Conservation (phyloP, 64 coral and sea anemone species). For the Montipora efflorescens region DNA sequence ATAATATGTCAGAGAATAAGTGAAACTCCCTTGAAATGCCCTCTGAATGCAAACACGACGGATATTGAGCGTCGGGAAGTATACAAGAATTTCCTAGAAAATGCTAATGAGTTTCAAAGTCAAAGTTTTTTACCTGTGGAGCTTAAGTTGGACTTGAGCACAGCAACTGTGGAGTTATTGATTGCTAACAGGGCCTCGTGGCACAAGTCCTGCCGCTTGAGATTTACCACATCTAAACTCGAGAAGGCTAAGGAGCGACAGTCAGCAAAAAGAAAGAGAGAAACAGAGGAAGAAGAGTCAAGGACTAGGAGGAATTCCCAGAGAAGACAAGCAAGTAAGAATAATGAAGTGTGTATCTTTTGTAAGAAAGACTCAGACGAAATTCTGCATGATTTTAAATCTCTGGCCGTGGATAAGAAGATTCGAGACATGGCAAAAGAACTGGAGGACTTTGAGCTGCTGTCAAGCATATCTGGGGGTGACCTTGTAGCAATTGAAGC, state of each 20-base stretch:
- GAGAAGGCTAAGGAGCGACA: slow-evolving; percentile 42
- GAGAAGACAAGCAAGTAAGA: slow-evolving; percentile 18
- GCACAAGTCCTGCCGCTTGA: slow-evolving; percentile 56
- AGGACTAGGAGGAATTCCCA: slow-evolving; percentile 19
- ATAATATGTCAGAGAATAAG: slow-evolving; percentile 50
- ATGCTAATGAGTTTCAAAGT: slow-evolving; percentile 39
- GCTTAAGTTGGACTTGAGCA: slow-evolving; percentile 40
- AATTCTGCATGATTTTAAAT: slow-evolving; percentile 42
- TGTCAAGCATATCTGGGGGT: slow-evolving; percentile 26
- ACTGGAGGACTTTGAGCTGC: slow-evolving; percentile 38
- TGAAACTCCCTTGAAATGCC: slow-evolving; percentile 42
- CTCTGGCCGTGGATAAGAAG: slow-evolving; percentile 12
- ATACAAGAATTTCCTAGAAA: neutral
- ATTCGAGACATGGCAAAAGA: slow-evolving; percentile 34
- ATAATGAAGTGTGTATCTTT: slow-evolving; percentile 42
- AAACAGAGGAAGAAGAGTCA: slow-evolving; percentile 30
- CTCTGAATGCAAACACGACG: slow-evolving; percentile 23
- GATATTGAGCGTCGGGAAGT: slow-evolving; percentile 29
- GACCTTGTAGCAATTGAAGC: slow-evolving; percentile 63
- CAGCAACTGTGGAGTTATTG: slow-evolving; percentile 36
- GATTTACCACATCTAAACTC: slow-evolving; percentile 29
- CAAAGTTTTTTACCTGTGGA: slow-evolving; percentile 29
- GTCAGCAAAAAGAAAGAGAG: slow-evolving; percentile 20
- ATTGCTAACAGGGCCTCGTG: slow-evolving; percentile 39
- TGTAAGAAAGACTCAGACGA: slow-evolving; percentile 26